Evolutionary conservation across 2,888 invertebrate genomes (phyloP), one percentile per base, ranked within the genome.

Genomic region (Gari tellinella): DNA sequence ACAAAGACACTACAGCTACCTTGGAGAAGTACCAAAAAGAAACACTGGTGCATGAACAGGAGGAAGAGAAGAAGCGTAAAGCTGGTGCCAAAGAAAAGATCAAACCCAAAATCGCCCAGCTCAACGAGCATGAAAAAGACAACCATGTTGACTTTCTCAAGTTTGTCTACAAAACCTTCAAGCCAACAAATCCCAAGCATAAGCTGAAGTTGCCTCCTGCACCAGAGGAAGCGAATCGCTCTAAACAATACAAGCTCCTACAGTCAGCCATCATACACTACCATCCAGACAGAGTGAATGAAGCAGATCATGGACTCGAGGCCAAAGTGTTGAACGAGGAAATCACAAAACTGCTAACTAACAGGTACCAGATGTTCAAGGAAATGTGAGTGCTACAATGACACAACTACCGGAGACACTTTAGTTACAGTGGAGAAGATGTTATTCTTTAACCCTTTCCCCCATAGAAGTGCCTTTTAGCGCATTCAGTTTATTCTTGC

Each of bases 311-410:
- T 37, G 86, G 85, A 3, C 61, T 68, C 14, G 80, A 82, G 55
- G 78, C 78, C 49, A 85, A 86, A 56, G 82, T 85, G 2, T 64
- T 86, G 15, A 69, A 64, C 8, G 87, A 85, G 49, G 87, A 87
- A 52, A 84, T 87, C 21, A 83, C 83, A 21, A 87, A 87, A 55
- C 53, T 63, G 38, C 64, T 86, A 15, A 86, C 86, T 0, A 46
- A 46, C 17, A 40, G 77, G 31, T 84, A 84, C 46, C 79, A 83
- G 41, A 12, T 15, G 19, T 43, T 72, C 25, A 81, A 81, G 40
- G 7, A 4, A 17, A 45, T 40, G 37, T 31, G 31, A 31, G n/a
- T n/a, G n/a, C n/a, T n/a, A n/a, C n/a, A n/a, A n/a, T n/a, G n/a
- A n/a, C n/a, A n/a, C n/a, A n/a, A n/a, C n/a, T n/a, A n/a, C n/a